phyloP scores from a whole-genome alignment of 2,113 vertebrate species.

The Echinops telfairi region DNA sequence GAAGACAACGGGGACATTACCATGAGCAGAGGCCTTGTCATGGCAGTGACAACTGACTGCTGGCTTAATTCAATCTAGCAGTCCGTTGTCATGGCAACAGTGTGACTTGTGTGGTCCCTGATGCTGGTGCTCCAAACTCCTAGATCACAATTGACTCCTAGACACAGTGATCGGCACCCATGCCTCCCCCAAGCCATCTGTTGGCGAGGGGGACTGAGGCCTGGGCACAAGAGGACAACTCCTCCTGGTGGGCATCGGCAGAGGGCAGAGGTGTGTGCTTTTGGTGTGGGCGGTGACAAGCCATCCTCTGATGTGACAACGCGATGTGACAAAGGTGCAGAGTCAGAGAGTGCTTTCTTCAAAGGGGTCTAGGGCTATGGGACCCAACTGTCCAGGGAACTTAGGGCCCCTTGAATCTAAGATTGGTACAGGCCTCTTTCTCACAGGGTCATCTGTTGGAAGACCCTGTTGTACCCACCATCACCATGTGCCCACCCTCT shows the following conservation, averaged over 20 bases:
- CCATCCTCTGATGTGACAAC: neutral
- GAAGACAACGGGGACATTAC: neutral
- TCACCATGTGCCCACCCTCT: neutral
- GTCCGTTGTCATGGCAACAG: constrained; percentile 63
- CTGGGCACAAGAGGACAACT: neutral
- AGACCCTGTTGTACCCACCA: neutral
- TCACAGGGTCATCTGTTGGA: neutral
- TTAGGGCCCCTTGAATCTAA: neutral
- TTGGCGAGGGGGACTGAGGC: neutral
- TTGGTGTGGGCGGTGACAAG: neutral
- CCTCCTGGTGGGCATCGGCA: neutral
- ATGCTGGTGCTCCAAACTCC: neutral
- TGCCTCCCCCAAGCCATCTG: neutral
- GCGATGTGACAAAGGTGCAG: neutral
- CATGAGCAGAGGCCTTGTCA: neutral
- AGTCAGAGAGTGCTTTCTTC: neutral
- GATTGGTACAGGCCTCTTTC: neutral
- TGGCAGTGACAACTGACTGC: neutral
- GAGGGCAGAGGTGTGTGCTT: accelerated
- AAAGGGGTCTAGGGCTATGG: neutral
- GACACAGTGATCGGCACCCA: neutral
- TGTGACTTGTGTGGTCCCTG: neutral
- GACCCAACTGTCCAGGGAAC: neutral
- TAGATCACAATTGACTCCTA: neutral
- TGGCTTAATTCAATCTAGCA: constrained; percentile 59